Evolutionary conservation across 2,797 vertebrate species (phyloP).

Genomic region (Dipus sagitta): DNA sequence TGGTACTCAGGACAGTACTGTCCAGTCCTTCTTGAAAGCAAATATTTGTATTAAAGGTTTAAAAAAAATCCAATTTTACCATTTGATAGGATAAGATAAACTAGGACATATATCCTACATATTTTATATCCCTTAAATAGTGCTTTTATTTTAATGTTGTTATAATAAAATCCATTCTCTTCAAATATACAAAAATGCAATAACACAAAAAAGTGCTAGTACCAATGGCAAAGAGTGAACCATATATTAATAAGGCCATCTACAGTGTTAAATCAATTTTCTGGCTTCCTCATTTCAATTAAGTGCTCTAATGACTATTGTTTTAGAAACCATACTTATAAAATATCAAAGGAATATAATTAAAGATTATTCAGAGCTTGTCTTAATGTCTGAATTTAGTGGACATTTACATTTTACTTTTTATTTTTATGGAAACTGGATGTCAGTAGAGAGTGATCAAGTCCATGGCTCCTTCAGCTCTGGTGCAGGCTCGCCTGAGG

Average conservation of each 20-base stretch:
- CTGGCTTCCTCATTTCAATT: constrained; percentile 67
- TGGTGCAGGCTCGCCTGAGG: constrained; percentile 65
- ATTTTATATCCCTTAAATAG: constrained; percentile 67
- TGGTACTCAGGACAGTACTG: not conserved
- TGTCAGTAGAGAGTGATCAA: constrained; percentile 80
- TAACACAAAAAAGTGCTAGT: constrained; percentile 31
- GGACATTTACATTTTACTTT: constrained; percentile 73
- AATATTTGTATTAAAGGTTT: not conserved
- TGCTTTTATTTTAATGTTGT: constrained; percentile 70
- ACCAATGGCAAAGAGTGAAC: constrained; percentile 52
- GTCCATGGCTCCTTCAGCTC: constrained; percentile 76
- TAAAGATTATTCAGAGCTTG: constrained; percentile 69
- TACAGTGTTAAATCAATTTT: constrained; percentile 66
- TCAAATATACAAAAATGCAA: constrained; percentile 57
- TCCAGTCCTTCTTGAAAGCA: not conserved
- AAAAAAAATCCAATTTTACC: constrained; percentile 1
- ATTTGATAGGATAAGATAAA: constrained; percentile 52
- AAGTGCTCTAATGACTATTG: constrained; percentile 61
- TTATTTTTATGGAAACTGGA: constrained; percentile 79
- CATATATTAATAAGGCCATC: constrained; percentile 64
- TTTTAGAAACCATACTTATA: constrained; percentile 50
- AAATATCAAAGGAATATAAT: constrained; percentile 63
- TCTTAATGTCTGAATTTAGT: constrained; percentile 74
- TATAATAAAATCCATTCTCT: constrained; percentile 63
- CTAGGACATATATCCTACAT: constrained; percentile 1